Evolutionary conservation across 1,140 invertebrate species (phyloP), one percentile per base, ranked within the genome.

Genomic region (Drosophila bocki): DNA sequence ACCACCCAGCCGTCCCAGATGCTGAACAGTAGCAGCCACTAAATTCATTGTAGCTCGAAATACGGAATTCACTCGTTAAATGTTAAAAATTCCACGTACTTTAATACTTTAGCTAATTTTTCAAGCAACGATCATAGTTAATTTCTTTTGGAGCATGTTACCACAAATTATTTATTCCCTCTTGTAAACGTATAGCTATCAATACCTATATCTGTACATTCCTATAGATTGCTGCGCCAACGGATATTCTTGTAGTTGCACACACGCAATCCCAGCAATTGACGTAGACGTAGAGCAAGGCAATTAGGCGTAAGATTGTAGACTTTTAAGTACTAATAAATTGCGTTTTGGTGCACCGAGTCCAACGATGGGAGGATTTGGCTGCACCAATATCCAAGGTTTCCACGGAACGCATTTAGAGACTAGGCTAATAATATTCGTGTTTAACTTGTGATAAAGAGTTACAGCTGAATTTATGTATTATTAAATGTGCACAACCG

Each of bases 111-210:
- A 88, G 80, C 53, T 67, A 87, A 87, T 80, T 80, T 74, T 35
- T 50, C 44, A 47, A 67, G 48, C 17, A 53, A 37, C 39, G 42
- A 63, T 53, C n/a, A 56, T 87, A 59, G 80, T 67, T 77, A 62
- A 63, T 70, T 70, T 69, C 47, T 64, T 86, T 86, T 65, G 71
- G 74, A 72, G 45, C 51, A 78, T 69, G 64, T 81, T 63, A 78
- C 54, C 75, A 64, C 50, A 91, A 90, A 86, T 85, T 90, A 91
- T 90, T 91, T 90, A 90, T 85, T 87, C 71, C 65, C 69, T 51
- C 33, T 67, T 68, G 29, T 37, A 42, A 22, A 50, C 22, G 29
- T 60, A 12, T 37, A 78, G 26, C 26, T 68, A 78, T 71, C 42
- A 44, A 58, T 71, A 82, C 64, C 44, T 70, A 61, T 65, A 70